A percentile compares a stretch with the other conserved stretches of the same genome.
These are phyloP conservation scores for Tryphoninae sp. DNA, from an alignment of 2,888 invertebrate species.

Conservation along the genomic window DNA sequence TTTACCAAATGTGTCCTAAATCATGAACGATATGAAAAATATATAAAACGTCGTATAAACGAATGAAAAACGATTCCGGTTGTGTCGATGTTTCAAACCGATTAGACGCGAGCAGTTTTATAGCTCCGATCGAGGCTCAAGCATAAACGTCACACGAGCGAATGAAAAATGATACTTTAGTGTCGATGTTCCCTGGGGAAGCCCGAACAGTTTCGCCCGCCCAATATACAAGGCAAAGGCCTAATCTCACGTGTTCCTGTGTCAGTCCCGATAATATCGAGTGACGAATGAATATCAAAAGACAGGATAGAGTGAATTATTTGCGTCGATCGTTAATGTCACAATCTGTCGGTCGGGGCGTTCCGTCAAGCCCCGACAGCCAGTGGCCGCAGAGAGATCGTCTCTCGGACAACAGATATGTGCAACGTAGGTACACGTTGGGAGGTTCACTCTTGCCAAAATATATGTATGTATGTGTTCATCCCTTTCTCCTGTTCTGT, in stretches of 20 bases:
- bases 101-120: no score
- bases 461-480: background rate
- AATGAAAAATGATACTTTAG: background rate
- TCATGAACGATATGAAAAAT: background rate
- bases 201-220: background rate
- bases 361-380: conserved; percentile 39
- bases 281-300: conserved; percentile 18
- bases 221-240: background rate
- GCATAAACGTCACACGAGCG: background rate
- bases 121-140: no score
- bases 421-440: conserved; percentile 1
- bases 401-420: conserved; percentile 1
- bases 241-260: background rate
- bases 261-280: conserved; percentile 18
- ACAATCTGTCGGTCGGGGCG: conserved; percentile 23
- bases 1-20: background rate
- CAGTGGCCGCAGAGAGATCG: conserved; percentile 47
- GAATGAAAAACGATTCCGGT: background rate
- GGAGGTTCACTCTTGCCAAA: background rate
- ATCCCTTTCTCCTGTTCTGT: conserved; percentile 6
- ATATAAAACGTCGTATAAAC: background rate
- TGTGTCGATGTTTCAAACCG: no score
- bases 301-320: conserved; percentile 12
- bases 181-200: background rate
- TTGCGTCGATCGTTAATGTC: conserved; percentile 36